A percentile compares a stretch with the other conserved stretches of the same genome.
Conservation (phyloP, 1,140 invertebrate genomes). For the Branchinecta lindahli region DNA sequence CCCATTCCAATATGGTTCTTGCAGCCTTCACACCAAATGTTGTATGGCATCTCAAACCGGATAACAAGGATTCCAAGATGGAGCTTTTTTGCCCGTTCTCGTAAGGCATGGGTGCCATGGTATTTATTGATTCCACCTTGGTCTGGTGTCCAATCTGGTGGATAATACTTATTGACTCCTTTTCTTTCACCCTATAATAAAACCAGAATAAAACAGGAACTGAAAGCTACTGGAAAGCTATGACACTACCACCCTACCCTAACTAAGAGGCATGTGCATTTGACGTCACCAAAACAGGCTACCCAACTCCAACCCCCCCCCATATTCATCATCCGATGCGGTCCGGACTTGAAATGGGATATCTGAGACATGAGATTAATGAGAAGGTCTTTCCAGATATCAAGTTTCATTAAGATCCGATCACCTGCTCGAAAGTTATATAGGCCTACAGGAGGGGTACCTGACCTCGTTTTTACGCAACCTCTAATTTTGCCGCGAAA, state of each 20-base stretch:
- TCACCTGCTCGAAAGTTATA: too few relatives aligned
- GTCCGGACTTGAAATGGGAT: neutral
- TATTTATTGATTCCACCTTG: conserved; percentile 81
- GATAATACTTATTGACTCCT: conserved; percentile 94
- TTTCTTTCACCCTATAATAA: conserved; percentile 77
- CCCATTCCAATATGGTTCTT: conserved; percentile 98
- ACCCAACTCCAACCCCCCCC: neutral
- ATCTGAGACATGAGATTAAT: conserved; percentile 2
- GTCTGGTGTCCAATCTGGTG: conserved; percentile 90
- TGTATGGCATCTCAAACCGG: conserved; percentile 99
- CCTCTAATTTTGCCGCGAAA: too few relatives aligned
- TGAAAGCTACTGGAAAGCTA: too few relatives aligned
- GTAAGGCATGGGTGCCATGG: conserved; percentile 82
- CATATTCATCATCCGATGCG: neutral
- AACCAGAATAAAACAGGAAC: neutral
- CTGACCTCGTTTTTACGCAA: too few relatives aligned
- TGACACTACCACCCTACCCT: too few relatives aligned
- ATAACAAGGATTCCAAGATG: conserved; percentile 94
- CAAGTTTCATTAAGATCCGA: too few relatives aligned
- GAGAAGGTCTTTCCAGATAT: too few relatives aligned
- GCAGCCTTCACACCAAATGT: conserved; percentile 98
- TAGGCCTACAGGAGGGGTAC: too few relatives aligned
- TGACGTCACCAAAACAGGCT: too few relatives aligned
- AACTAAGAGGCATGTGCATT: too few relatives aligned
- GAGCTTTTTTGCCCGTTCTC: conserved; percentile 85